Percentiles rank a stretch among this genome's conserved stretches.
phyloP scores from a whole-genome alignment of 2,113 vertebrate species.

The Lepisosteus oculatus region DNA sequence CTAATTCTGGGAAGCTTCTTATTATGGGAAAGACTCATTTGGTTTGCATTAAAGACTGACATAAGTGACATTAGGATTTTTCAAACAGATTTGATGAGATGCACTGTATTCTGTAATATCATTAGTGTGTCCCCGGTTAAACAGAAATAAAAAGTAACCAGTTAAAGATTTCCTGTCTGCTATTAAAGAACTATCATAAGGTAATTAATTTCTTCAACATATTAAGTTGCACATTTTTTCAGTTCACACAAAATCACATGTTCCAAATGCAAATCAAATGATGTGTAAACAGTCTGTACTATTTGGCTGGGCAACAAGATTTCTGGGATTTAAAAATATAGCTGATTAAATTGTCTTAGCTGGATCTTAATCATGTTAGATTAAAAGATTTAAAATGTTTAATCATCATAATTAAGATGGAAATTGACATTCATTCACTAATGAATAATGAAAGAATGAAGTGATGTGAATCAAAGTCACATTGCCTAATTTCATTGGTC shows the following conservation, averaged over 20 bases:
- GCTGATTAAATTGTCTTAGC: no score
- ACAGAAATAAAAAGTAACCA: conserved; percentile 68
- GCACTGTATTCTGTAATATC: conserved; percentile 87
- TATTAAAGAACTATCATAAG: conserved; percentile 63
- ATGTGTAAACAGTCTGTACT: no score
- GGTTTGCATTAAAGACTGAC: conserved; percentile 97
- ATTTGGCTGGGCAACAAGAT: no score
- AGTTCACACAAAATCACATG: neutral
- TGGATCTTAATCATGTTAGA: no score
- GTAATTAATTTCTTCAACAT: conserved; percentile 68
- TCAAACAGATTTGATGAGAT: conserved; percentile 96
- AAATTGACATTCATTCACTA: no score
- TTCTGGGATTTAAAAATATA: no score
- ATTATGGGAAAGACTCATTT: conserved; percentile 95
- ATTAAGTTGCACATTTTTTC: conserved; percentile 5
- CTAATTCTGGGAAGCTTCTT: conserved; percentile 99
- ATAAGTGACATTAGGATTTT: conserved; percentile 98
- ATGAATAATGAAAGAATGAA: no score
- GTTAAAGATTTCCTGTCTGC: conserved; percentile 69
- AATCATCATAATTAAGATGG: no score
- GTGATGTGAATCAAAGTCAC: no score
- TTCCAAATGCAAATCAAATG: neutral
- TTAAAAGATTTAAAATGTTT: no score
- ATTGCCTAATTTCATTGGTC: no score
- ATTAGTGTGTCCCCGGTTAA: conserved; percentile 66